A percentile compares a stretch with the other conserved stretches of the same genome.
These are phyloP conservation scores for Azemiops feae DNA, from an alignment of 2,113 vertebrate species.

Conservation along the genomic window DNA sequence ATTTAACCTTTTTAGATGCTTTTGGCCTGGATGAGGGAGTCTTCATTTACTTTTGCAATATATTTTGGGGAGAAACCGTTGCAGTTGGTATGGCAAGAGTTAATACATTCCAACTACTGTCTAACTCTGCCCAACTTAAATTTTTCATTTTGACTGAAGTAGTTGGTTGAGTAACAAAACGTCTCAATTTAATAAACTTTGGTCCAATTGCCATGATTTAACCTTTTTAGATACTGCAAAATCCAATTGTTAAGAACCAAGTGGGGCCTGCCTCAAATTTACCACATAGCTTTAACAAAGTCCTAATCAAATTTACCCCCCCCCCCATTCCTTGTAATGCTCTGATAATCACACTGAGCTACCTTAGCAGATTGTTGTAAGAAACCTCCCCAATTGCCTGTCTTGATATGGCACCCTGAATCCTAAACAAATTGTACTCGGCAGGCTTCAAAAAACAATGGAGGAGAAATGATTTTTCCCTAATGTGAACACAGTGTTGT, in stretches of 20 bases:
- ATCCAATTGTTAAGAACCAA: neutral
- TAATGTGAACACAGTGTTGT: neutral
- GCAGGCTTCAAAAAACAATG: neutral
- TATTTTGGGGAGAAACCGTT: neutral
- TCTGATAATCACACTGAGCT: neutral
- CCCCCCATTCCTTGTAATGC: neutral
- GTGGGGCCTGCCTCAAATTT: neutral
- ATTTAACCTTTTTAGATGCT: neutral
- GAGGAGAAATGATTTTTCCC: neutral
- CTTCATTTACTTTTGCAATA: neutral
- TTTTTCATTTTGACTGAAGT: neutral
- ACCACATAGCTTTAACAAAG: neutral
- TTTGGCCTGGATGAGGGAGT: neutral
- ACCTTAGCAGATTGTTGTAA: neutral
- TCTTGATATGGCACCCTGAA: neutral
- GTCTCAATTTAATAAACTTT: neutral
- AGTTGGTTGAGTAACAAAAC: neutral
- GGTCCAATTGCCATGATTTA: neutral
- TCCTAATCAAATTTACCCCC: neutral
- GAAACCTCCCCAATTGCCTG: neutral
- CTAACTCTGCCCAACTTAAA: neutral
- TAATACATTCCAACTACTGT: neutral
- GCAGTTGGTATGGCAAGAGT: neutral
- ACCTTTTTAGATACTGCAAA: neutral
- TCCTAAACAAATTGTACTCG: neutral